phyloP scores from a whole-genome alignment of 1,140 invertebrate genomes.

The Anastrepha ludens region DNA sequence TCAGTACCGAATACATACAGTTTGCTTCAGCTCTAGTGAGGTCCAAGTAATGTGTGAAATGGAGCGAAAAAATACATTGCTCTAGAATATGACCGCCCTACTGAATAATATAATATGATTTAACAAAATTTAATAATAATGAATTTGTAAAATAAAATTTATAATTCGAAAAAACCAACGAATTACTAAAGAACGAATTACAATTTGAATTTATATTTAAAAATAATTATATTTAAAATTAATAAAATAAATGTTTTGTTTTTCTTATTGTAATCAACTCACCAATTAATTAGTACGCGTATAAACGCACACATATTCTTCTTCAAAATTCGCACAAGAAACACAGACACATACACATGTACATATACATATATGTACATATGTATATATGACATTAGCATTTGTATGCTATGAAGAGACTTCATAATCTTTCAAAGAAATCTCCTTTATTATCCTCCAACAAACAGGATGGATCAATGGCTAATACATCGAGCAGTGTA shows the following conservation, averaged over 20 bases:
- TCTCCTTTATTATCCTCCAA: constrained; percentile 74
- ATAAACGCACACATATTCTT: constrained; percentile 7
- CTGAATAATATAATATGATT: too few species aligned
- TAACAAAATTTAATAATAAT: too few species aligned
- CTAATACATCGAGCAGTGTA: constrained; percentile 90
- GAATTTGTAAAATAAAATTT: neutral
- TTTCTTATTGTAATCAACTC: neutral
- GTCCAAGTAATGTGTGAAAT: neutral
- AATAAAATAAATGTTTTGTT: too few species aligned
- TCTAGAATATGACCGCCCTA: neutral
- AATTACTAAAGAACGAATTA: too few species aligned
- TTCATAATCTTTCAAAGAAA: constrained; percentile 74
- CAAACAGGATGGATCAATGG: constrained; percentile 87
- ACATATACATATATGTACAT: neutral
- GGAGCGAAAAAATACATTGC: neutral
- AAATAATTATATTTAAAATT: too few species aligned
- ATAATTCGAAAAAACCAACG: neutral
- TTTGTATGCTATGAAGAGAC: constrained; percentile 56
- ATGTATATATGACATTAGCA: constrained; percentile 9
- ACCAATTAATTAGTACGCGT: too few species aligned
- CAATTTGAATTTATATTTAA: too few species aligned
- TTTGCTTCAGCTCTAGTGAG: too few species aligned
- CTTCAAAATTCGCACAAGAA: constrained; percentile 55
- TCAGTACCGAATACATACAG: too few species aligned
- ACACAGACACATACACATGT: constrained; percentile 34